These are phyloP conservation scores for Caenorhabditis wallacei DNA, from an alignment of 2,888 invertebrate genomes.

Conservation along the genomic window DNA sequence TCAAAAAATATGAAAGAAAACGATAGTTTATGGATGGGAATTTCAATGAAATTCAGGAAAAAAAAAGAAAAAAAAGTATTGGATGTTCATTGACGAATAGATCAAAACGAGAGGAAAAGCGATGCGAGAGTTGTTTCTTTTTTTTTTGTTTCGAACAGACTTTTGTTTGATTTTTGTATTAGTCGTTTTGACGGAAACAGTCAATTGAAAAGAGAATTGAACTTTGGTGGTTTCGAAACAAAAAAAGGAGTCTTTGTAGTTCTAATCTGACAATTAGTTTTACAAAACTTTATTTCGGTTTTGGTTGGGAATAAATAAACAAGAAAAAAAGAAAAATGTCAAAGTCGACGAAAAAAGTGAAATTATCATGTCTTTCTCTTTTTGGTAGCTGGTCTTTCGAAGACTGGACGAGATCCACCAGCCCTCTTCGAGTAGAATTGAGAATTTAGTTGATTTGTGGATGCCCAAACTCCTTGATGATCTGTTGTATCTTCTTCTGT, in stretches of 20 bases:
- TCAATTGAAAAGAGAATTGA: constrained; percentile 27
- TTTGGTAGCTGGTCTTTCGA: constrained; percentile 91
- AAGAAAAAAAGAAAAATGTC: background rate
- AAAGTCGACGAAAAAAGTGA: background rate
- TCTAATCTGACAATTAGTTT: constrained; percentile 11
- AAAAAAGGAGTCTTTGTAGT: background rate
- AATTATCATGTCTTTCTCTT: constrained; percentile 84
- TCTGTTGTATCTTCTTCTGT: constrained; percentile 99
- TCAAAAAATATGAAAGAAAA: constrained; percentile 18
- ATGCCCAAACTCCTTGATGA: constrained; percentile 92
- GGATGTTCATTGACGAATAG: too few relatives aligned
- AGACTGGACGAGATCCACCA: constrained; percentile 93
- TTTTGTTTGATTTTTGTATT: constrained; percentile 50
- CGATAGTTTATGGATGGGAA: background rate
- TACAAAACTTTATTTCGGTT: background rate
- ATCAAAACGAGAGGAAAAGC: background rate
- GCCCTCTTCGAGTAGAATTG: constrained; percentile 93
- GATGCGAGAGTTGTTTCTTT: constrained; percentile 5
- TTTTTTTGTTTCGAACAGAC: constrained; percentile 19
- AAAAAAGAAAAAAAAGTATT: background rate
- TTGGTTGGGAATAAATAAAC: background rate
- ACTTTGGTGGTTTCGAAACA: constrained; percentile 24
- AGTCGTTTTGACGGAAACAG: constrained; percentile 20
- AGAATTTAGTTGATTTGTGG: constrained; percentile 92
- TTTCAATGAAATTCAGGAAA: constrained; percentile 17